These are phyloP conservation scores for Calvadosia cruxmelitensis DNA, from an alignment of 30 jellyfish, hydroid and myxozoan species.

Conservation along the genomic window DNA sequence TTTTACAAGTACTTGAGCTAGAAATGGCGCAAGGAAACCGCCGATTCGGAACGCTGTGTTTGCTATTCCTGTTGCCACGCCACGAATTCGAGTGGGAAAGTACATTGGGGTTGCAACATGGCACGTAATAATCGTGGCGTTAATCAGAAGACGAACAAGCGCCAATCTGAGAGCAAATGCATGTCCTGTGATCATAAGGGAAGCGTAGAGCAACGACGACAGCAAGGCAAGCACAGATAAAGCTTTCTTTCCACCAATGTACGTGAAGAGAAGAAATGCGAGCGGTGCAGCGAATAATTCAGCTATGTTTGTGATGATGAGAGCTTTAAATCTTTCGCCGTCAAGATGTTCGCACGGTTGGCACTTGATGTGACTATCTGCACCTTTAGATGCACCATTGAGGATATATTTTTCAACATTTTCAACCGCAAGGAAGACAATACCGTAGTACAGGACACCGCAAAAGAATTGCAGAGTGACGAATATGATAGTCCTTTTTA, in stretches of 20 bases:
- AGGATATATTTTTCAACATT: not conserved
- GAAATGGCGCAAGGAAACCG: not conserved
- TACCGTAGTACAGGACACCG: not conserved
- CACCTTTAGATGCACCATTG: too few species aligned
- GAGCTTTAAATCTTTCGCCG: too few species aligned
- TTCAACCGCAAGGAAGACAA: not conserved
- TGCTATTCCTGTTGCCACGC: not conserved
- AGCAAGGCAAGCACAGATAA: too few species aligned
- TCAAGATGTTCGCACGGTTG: too few species aligned
- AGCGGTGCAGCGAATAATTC: too few species aligned
- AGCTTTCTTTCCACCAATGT: too few species aligned
- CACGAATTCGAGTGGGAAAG: not conserved
- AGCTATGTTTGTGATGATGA: too few species aligned
- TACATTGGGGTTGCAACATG: not conserved
- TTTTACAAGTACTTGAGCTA: not conserved
- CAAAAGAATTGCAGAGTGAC: too few species aligned
- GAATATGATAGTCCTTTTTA: not conserved
- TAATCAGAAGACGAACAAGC: not conserved
- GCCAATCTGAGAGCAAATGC: not conserved
- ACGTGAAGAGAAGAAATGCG: too few species aligned
- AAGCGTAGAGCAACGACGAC: too few species aligned
- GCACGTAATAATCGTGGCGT: not conserved
- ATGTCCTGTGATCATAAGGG: too few species aligned
- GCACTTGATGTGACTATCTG: too few species aligned
- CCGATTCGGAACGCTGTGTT: not conserved